Evolutionary conservation across 2,888 invertebrate species (phyloP), one percentile per base, ranked within the genome.

Genomic region (Argyra leucocephala): DNA sequence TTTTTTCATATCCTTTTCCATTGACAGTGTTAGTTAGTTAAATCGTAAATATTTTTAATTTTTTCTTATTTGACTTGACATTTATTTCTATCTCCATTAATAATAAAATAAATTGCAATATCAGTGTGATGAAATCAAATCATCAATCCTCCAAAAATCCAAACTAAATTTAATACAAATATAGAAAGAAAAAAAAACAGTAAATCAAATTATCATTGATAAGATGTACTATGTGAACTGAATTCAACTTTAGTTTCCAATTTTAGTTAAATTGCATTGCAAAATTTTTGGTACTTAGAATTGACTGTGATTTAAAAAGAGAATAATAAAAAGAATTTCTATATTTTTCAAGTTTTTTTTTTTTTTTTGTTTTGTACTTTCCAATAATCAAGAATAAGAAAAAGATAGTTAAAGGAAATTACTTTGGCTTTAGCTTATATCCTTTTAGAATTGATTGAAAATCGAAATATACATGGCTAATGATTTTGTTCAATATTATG

Each of bases 231-330:
- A n/a, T n/a, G n/a, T 48, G 18, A 48, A 48, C 48, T 18, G 9
- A 48, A 48, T 48, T 48, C 48, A 48, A n/a, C 15, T 10, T 31
- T 31, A 31, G 1, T 48, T 48, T 48, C 5, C 48, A 48, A 48
- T 48, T 48, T 48, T 18, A 48, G n/a, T 18, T 31, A 48, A 48
- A 48, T 48, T 48, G 48, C 48, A 48, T 48, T n/a, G 10, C 48
- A n/a, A 48, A 48, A 48, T 48, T n/a, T n/a, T n/a, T 48, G 48
- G 48, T 48, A 48, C 48, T 18, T 15, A 26, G 15, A 18, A 48
- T 48, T 48, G 48, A 15, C 48, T 48, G 48, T 48, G 48, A 48
- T 48, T 48, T 48, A 48, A 15, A 48, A 48, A 48, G n/a, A 48
- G 48, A 48, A 18, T 48, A 37, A 37, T 10, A 37, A 5, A 37